phyloP scores from a whole-genome alignment of 2,888 invertebrate genomes.

The Pristionchus arcanus region DNA sequence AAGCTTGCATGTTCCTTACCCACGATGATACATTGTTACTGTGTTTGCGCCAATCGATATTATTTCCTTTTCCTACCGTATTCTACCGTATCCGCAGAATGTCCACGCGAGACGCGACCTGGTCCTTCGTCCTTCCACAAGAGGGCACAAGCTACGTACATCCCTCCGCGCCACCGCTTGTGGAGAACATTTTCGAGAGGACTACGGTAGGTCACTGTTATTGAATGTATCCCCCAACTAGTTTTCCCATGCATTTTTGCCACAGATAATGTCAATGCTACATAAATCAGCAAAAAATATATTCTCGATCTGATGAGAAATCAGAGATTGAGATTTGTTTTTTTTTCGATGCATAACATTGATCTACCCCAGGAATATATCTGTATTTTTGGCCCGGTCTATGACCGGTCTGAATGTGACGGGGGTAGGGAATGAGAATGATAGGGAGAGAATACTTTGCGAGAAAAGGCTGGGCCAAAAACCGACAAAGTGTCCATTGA shows the following conservation, averaged over 20 bases:
- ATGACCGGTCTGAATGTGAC: too few relatives aligned
- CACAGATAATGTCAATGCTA: too few relatives aligned
- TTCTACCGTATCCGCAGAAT: not conserved
- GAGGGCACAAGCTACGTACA: not conserved
- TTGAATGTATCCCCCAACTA: too few relatives aligned
- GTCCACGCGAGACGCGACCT: constrained; percentile 22
- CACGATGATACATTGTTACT: not conserved
- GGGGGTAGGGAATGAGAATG: too few relatives aligned
- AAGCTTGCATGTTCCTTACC: constrained; percentile 11
- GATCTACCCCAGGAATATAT: not conserved
- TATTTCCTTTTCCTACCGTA: not conserved
- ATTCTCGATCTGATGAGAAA: too few relatives aligned
- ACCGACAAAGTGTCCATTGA: too few relatives aligned
- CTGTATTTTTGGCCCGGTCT: too few relatives aligned
- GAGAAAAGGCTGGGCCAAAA: too few relatives aligned
- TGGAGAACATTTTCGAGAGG: not conserved
- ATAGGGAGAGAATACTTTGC: too few relatives aligned
- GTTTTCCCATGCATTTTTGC: too few relatives aligned
- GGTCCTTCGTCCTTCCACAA: constrained; percentile 17
- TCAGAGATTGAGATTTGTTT: not conserved
- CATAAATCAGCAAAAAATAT: not conserved
- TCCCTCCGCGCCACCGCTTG: not conserved
- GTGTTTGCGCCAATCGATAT: constrained; percentile 20
- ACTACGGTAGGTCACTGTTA: not conserved
- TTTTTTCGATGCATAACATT: too few relatives aligned